phyloP scores from a whole-genome alignment of 2,888 invertebrate species.

The Mesoligia furuncula region DNA sequence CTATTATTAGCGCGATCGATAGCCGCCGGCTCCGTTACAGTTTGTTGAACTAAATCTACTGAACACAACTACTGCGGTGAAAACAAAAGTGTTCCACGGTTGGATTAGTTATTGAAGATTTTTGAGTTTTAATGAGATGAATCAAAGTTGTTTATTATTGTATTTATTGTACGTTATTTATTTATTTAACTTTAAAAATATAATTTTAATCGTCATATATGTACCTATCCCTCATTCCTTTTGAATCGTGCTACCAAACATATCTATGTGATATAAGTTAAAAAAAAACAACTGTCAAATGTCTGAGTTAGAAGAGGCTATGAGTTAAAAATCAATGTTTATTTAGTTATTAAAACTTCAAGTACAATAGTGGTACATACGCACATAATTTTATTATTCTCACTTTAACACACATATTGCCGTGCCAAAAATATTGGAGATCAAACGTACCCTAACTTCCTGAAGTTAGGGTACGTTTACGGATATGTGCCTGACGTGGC shows the following conservation, averaged over 20 bases:
- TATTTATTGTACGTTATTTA: neutral
- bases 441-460: no score
- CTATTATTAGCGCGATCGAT: conserved; percentile 64
- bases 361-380: neutral
- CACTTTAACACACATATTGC: neutral
- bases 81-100: conserved; percentile 18
- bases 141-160: neutral
- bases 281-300: neutral
- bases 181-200: no score
- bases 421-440: no score
- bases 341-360: neutral
- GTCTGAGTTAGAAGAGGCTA: neutral
- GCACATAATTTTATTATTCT: neutral
- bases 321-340: neutral
- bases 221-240: no score
- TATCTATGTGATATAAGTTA: neutral
- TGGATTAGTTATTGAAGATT: neutral
- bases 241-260: neutral
- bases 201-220: no score
- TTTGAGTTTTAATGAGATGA: neutral
- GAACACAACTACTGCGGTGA: conserved; percentile 32
- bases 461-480: no score
- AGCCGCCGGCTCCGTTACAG: conserved; percentile 52
- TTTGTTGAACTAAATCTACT: conserved; percentile 66
- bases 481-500: neutral